These are phyloP conservation scores for Morinoia aosen DNA, from an alignment of 2,888 invertebrate species.

Conservation along the genomic window DNA sequence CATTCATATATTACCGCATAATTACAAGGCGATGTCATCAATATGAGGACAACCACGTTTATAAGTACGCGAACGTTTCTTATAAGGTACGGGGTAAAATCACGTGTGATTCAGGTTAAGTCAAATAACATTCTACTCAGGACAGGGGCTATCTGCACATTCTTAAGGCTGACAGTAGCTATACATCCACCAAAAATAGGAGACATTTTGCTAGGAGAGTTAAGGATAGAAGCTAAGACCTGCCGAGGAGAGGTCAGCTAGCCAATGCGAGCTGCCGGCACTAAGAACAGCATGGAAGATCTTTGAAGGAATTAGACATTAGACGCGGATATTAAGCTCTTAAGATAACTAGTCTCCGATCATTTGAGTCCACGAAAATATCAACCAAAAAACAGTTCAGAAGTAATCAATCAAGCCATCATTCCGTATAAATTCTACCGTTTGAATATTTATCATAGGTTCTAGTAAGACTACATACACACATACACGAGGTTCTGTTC, in stretches of 20 bases:
- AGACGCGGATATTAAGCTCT: not conserved
- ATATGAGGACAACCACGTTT: not conserved
- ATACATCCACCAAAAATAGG: not conserved
- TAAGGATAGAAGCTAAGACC: not conserved
- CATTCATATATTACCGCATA: not conserved
- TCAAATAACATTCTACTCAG: not conserved
- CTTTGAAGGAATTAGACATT: not conserved
- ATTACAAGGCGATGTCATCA: not conserved
- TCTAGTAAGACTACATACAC: not conserved
- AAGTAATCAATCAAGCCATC: not conserved
- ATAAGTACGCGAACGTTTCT: not conserved
- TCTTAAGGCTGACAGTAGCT: slow-evolving; percentile 3
- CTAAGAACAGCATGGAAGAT: not conserved
- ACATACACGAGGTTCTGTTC: too few relatives aligned
- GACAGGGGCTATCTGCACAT: not conserved
- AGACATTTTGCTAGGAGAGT: not conserved
- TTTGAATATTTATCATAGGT: not conserved
- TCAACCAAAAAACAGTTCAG: not conserved
- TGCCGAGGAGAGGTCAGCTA: not conserved
- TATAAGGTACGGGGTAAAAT: slow-evolving; percentile 21
- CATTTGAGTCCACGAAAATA: not conserved
- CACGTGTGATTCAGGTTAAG: slow-evolving; percentile 36
- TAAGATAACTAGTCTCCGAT: not conserved
- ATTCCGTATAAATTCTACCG: not conserved
- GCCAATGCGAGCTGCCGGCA: not conserved